Percentiles rank a stretch among this genome's conserved stretches.
These are phyloP conservation scores for Eupeodes luniger DNA, from an alignment of 2,888 invertebrate genomes.

Conservation along the genomic window DNA sequence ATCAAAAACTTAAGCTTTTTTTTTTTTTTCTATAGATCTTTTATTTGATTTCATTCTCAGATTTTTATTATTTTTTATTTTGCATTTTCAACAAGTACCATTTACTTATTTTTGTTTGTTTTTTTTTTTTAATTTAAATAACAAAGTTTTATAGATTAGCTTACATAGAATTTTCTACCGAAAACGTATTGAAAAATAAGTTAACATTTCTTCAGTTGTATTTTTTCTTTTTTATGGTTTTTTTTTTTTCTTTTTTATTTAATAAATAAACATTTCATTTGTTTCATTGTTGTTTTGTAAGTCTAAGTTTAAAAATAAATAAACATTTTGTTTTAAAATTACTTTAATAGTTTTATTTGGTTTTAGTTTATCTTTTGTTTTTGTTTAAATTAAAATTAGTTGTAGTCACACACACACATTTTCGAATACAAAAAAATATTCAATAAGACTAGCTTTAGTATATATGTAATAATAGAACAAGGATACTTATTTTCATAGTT, in stretches of 20 bases:
- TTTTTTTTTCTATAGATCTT: constrained; percentile 65
- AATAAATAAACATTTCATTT: constrained; percentile 63
- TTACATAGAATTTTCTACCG: constrained; percentile 72
- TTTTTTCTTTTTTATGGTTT: constrained; percentile 11
- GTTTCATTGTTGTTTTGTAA: constrained; percentile 47
- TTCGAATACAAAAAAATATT: constrained; percentile 76
- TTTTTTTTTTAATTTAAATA: constrained; percentile 46
- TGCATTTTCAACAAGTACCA: constrained; percentile 73
- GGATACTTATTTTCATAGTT: constrained; percentile 43
- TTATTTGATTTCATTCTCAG: constrained; percentile 70
- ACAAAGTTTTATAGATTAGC: constrained; percentile 70
- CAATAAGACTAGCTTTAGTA: constrained; percentile 74
- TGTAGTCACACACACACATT: constrained; percentile 75
- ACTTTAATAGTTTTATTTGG: constrained; percentile 59
- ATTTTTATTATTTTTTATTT: constrained; percentile 60
- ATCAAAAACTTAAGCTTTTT: no score
- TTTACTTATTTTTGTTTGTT: constrained; percentile 34
- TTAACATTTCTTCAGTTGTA: constrained; percentile 68
- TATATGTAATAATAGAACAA: constrained; percentile 57
- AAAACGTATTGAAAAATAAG: constrained; percentile 74
- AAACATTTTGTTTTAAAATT: constrained; percentile 38
- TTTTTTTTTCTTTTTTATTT: constrained; percentile 24
- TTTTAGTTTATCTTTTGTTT: constrained; percentile 39
- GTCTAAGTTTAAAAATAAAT: constrained; percentile 75
- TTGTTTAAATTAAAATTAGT: constrained; percentile 66